Base-by-base conservation (phyloP, 2,888 invertebrate species). In the Venusia cambrica region DNA sequence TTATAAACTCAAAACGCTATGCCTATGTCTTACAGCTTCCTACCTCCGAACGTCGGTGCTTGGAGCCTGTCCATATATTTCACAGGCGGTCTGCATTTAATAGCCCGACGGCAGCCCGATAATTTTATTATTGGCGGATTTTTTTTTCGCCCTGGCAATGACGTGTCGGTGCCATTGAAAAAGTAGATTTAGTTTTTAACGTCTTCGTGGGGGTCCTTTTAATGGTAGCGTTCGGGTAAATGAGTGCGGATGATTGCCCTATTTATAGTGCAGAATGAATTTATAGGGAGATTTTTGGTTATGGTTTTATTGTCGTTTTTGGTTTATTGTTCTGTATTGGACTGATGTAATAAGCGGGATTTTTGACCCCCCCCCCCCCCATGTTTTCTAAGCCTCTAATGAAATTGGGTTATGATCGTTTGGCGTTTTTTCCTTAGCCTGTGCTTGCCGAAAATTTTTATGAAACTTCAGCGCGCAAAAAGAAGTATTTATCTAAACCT, bases 101-200 rank as follows among this genome's bases (percentile, higher is more conserved):
- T 81, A 75, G 84, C 76, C 56, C 62, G 63, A 65, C 69, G 75
- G 80, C 73, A 70, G 69, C 65, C 73, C 78, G 78, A 84, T 84
- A 85, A 84, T 85, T 84, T 84, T 81, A 84, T 85, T 84, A 85
- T 81, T 73, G 76, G 76, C 57, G 73, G 57, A 60, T 79, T 76
- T 74, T 58, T 52, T 37, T 30, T 38, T 52, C 53, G 28, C 51
- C 28, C 69, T 76, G 74, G 51, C 63, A 65, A 67, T 73, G 81
- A 79, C 78, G 73, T 62, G 57, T 51, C 51, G 48, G 40, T 63
- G 65, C 72, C 67, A 74, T 74, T 71, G 69, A 74, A 78, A 78
- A 78, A 77, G 73, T 73, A 65, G 69, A 61, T 58, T 52, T 62
- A 64, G 61, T 65, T 64, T 60, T 54, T 66, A 64, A 62, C 57